phyloP scores from a whole-genome alignment of 1,140 invertebrate genomes.

The Macrotrachela quadricornifera region DNA sequence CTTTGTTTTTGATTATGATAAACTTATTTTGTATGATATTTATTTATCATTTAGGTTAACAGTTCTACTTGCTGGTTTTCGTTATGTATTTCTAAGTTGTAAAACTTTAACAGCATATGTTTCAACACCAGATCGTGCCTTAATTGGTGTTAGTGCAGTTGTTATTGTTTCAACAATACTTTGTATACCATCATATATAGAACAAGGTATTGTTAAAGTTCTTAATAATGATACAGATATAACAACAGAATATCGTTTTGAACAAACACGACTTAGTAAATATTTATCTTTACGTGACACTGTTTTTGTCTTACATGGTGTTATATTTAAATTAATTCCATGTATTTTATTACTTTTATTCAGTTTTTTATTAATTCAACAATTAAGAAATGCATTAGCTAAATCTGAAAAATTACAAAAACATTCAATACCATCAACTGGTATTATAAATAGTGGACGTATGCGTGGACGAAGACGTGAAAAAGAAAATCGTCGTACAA shows the following conservation, averaged over 20 bases:
- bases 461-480: slow-evolving; percentile 14
- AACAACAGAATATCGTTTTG: too few relatives aligned
- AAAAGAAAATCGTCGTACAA: slow-evolving; percentile 49
- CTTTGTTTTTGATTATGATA: too few relatives aligned
- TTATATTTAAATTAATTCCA: slow-evolving; percentile 26
- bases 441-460: slow-evolving; percentile 17
- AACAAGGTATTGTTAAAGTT: slow-evolving; percentile 14
- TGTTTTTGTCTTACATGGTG: background rate
- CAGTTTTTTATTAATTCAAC: slow-evolving; percentile 27
- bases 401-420: too few relatives aligned
- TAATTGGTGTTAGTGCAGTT: slow-evolving; percentile 13
- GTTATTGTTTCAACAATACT: slow-evolving; percentile 50
- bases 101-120: too few relatives aligned
- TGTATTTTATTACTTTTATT: slow-evolving; percentile 31
- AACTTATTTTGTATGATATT: too few relatives aligned
- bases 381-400: too few relatives aligned
- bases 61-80: too few relatives aligned
- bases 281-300: too few relatives aligned
- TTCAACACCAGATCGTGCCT: too few relatives aligned
- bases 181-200: slow-evolving; percentile 48
- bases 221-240: background rate
- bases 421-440: slow-evolving; percentile 24
- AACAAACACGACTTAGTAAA: too few relatives aligned
- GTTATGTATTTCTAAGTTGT: too few relatives aligned
- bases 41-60: too few relatives aligned